These are phyloP conservation scores for Caenorhabditis sp. DNA, from an alignment of 2,888 invertebrate species.

Conservation along the genomic window DNA sequence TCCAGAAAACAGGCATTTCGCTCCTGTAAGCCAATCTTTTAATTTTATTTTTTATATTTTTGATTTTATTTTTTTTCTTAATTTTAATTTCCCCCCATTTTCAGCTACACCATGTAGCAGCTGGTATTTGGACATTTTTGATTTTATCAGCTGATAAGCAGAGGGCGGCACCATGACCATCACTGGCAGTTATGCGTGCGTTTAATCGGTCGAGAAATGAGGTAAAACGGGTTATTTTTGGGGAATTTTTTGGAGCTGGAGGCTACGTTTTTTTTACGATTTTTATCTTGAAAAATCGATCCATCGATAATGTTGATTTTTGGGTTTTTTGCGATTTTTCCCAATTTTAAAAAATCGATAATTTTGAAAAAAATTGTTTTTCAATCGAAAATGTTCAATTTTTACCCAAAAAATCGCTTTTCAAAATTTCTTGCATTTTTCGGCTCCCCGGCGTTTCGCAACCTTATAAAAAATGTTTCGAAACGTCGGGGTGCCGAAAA, in stretches of 20 bases:
- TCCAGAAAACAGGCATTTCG: slow-evolving; percentile 29
- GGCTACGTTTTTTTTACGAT: not conserved
- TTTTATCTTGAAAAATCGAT: not conserved
- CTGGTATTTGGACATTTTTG: too few relatives aligned
- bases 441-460: too few relatives aligned
- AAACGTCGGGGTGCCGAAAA: too few relatives aligned
- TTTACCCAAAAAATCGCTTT: not conserved
- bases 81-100: not conserved
- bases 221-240: slow-evolving; percentile 51
- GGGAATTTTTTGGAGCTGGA: not conserved
- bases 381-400: not conserved
- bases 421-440: too few relatives aligned
- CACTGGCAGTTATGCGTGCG: slow-evolving; percentile 1
- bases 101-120: slow-evolving; percentile 49
- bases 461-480: too few relatives aligned
- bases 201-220: slow-evolving; percentile 41
- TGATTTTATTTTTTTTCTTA: not conserved
- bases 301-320: too few relatives aligned
- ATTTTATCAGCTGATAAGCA: slow-evolving; percentile 35
- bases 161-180: slow-evolving; percentile 20
- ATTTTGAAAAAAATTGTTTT: slow-evolving; percentile 5
- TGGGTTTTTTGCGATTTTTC: too few relatives aligned
- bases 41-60: not conserved
- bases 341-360: not conserved
- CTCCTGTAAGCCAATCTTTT: slow-evolving; percentile 39